phyloP scores from a whole-genome alignment of 2,113 vertebrate genomes.

The Pygoscelis adeliae region DNA sequence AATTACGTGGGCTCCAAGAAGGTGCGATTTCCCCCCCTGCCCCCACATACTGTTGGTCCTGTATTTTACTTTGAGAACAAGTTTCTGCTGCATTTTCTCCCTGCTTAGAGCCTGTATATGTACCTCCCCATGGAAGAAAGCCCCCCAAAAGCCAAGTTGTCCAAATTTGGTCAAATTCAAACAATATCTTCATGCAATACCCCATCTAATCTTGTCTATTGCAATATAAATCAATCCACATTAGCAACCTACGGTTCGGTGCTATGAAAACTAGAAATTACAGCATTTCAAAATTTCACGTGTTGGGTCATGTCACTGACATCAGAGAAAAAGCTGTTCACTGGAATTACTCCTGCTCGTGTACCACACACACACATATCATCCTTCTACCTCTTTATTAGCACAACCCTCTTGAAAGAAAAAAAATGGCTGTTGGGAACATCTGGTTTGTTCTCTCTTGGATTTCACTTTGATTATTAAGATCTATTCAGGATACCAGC shows the following conservation, averaged over 20 bases:
- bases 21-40: neutral
- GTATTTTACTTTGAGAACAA: neutral
- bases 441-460: neutral
- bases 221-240: neutral
- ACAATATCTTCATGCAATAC: neutral
- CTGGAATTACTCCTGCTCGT: neutral
- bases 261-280: neutral
- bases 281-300: neutral
- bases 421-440: neutral
- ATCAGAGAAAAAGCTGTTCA: neutral
- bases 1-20: neutral
- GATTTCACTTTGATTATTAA: neutral
- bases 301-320: neutral
- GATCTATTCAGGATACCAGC: neutral
- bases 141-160: neutral
- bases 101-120: neutral
- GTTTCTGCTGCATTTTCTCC: neutral
- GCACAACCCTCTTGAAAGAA: neutral
- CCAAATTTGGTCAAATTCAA: neutral
- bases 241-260: neutral
- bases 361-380: neutral
- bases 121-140: neutral
- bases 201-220: neutral
- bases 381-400: neutral
- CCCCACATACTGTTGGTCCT: neutral